A percentile compares a stretch with the other conserved stretches of the same genome.
phyloP scores from a whole-genome alignment of 2,113 vertebrate species.

The Falco punctatus region DNA sequence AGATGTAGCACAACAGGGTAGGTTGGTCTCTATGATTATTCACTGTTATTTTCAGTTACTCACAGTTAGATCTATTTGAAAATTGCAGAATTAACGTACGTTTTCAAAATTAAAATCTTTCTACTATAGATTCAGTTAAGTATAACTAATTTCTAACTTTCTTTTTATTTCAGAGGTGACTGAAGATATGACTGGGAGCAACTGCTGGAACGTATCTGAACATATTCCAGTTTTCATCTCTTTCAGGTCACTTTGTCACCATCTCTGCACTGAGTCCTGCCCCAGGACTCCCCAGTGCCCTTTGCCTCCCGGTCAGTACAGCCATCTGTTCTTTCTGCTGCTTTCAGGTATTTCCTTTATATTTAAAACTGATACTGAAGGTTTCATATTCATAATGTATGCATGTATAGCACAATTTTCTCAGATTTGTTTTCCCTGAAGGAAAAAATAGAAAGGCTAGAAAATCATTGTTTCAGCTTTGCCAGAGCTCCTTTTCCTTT shows the following conservation, averaged over 20 bases:
- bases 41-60: background rate
- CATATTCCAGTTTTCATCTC: background rate
- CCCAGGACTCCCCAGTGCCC: background rate
- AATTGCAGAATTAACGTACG: background rate
- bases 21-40: background rate
- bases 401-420: background rate
- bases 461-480: background rate
- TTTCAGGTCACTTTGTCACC: background rate
- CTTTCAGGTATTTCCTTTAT: background rate
- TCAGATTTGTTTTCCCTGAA: background rate
- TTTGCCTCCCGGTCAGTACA: background rate
- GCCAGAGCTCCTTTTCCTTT: background rate
- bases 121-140: background rate
- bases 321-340: background rate
- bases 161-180: constrained; percentile 23
- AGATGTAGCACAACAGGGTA: background rate
- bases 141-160: background rate
- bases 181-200: background rate
- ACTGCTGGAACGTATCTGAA: background rate
- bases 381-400: background rate
- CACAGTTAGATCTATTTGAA: constrained; percentile 14
- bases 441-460: background rate
- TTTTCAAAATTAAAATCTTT: background rate
- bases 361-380: background rate
- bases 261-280: background rate